Evolutionary conservation across 2,797 vertebrate species (phyloP), one percentile per base, ranked within the genome.

Genomic region (Decapterus maruadsi): DNA sequence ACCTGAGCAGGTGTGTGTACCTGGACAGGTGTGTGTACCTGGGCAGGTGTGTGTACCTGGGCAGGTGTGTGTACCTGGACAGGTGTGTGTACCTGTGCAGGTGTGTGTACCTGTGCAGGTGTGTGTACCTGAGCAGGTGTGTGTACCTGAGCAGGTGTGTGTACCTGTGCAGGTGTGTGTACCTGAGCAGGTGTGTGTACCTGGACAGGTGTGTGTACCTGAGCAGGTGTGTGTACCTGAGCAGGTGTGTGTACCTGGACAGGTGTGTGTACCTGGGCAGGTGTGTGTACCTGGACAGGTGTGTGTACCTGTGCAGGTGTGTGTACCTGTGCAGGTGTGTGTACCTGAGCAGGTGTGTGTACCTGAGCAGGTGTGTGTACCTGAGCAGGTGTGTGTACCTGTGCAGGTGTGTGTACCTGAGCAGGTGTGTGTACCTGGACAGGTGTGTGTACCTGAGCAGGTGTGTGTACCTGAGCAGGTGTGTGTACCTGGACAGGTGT

Each of bases 61-160:
- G 6, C 31, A 31, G 31, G 6, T 31, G 3, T 34, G 4, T 5
- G 31, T 40, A 97, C 97, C 97, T 98, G 96, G n/a, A n/a, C n/a
- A n/a, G n/a, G n/a, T n/a, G n/a, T n/a, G n/a, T n/a, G n/a, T n/a
- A n/a, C n/a, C n/a, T 34, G 31, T 34, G 6, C 31, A 31, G 31
- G 6, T 31, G 3, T 34, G 4, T 5, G 31, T 40, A 97, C 97
- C 97, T 98, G 96, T 97, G 6, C 31, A 31, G 31, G 6, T 31
- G 3, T 34, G 4, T 5, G 31, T 40, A 97, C 97, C 97, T 98
- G 96, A n/a, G n/a, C n/a, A n/a, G n/a, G n/a, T n/a, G n/a, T n/a
- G n/a, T n/a, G n/a, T n/a, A n/a, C n/a, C n/a, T 34, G 31, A 5
- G 6, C 31, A 31, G 31, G 6, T 31, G 3, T 34, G 4, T 5